Conservation (phyloP, 1,140 invertebrate species). For the Eciton burchellii region DNA sequence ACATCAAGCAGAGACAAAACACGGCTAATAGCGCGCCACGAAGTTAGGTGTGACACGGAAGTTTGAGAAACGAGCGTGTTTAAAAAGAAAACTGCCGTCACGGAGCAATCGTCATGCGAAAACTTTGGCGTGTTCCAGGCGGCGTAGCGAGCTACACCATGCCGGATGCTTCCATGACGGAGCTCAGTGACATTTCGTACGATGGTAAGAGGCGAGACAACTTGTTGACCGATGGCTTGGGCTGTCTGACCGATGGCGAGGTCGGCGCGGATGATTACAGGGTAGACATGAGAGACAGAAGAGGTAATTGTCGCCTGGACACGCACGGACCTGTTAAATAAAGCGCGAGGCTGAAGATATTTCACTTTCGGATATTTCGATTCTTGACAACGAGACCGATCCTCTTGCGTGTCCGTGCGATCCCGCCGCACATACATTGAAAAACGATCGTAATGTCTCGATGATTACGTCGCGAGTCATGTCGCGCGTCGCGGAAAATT, state of each 20-base stretch:
- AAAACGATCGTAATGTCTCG: neutral
- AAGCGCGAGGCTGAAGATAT: conserved; percentile 43
- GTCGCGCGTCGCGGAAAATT: neutral
- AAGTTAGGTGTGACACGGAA: conserved; percentile 25
- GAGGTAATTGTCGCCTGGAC: conserved; percentile 84
- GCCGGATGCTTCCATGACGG: conserved; percentile 87
- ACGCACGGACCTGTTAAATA: conserved; percentile 32
- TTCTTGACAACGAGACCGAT: neutral
- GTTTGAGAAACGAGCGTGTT: conserved; percentile 39
- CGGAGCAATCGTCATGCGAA: conserved; percentile 20
- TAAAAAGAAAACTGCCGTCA: conserved; percentile 41
- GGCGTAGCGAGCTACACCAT: conserved; percentile 90
- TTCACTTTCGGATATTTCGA: too few species aligned
- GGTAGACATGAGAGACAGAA: conserved; percentile 87
- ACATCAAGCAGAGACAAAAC: conserved; percentile 13
- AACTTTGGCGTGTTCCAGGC: conserved; percentile 84
- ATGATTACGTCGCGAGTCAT: neutral
- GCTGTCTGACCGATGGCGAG: conserved; percentile 90
- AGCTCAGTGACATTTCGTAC: conserved; percentile 90
- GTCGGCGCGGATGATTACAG: conserved; percentile 90
- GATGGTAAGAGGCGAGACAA: conserved; percentile 88
- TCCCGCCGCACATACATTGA: too few species aligned
- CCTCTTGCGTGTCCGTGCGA: too few species aligned
- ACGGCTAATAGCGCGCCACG: conserved; percentile 21
- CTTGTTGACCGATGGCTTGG: conserved; percentile 87